Evolutionary conservation across 2,113 vertebrate species (phyloP), one percentile per base, ranked within the genome.

Genomic region (Lycaon pictus): DNA sequence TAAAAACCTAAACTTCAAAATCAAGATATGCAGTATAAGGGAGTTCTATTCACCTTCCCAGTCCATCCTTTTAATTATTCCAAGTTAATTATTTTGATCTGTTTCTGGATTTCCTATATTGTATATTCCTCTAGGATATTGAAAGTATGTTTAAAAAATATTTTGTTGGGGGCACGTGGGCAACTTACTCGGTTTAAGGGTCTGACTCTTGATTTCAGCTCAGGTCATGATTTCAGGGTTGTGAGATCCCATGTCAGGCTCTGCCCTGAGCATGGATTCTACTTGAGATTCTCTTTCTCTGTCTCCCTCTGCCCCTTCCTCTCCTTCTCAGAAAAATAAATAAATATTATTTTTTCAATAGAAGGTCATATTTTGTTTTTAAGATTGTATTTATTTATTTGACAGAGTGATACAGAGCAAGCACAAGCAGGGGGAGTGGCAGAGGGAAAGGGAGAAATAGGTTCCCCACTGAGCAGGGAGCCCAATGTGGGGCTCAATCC

Each of bases 1-100:
- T 65, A 77, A 90, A 92, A 91, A 53, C 1, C 48, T 79, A 62
- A 82, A 63, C 15, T 91, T 93, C 51, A 90, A 96, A 93, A 90
- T 91, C 53, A 88, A 67, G 15, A 7, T 81, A 69, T 25, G 1
- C 3, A 87, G 10, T 67, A 35, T 23, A 84, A 67, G 37, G 20
- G 12, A 11, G 0, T 93, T 94, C 90, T 71, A 60, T 81, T 72
- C 9, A 19, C 43, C 2, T 88, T 15, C 35, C 11, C 58, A 77
- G 43, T 32, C 9, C 9, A 72, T 76, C 22, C 0, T 81, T 91
- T 90, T n/a, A 76, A 48, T 88, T 92, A 62, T 92, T 83, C 8
- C 56, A 71, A 89, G 23, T 87, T 72, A 85, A 89, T 71, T 84
- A 62, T 19, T 94, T 76, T 84, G 43, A 80, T 60, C 11, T 82